A percentile compares a stretch with the other conserved stretches of the same genome.
Conservation (phyloP, 1,140 invertebrate genomes). For the Aricia agestis region DNA sequence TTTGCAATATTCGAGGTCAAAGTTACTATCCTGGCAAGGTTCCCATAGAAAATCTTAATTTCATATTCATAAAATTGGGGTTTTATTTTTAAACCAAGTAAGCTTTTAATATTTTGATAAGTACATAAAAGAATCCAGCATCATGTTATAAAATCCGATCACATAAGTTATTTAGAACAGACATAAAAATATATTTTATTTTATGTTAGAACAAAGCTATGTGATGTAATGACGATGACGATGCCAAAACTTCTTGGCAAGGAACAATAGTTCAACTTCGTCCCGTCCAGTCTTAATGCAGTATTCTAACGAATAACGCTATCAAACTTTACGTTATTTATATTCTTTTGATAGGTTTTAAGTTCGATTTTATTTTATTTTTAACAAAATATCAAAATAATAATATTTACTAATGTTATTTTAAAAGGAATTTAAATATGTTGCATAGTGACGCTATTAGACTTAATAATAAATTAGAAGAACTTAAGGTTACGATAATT, state of each 20-base stretch:
- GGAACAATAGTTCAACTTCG: background rate
- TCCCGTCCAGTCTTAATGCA: conserved; percentile 2
- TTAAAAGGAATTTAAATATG: no score
- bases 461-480: no score
- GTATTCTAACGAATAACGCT: background rate
- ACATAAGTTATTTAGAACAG: background rate
- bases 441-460: no score
- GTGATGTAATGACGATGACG: background rate
- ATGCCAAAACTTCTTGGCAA: background rate
- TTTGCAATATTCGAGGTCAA: background rate
- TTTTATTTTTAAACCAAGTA: background rate
- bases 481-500: no score
- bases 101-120: background rate
- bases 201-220: background rate
- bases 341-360: background rate
- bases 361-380: no score
- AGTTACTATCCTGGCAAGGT: background rate
- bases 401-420: no score
- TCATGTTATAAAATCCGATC: background rate
- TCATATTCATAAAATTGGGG: background rate
- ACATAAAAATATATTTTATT: background rate
- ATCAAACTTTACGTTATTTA: background rate
- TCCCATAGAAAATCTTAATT: background rate
- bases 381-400: no score
- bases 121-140: background rate